A percentile compares a stretch with the other conserved stretches of the same genome.
phyloP scores from a whole-genome alignment of 1,140 invertebrate genomes.

The Elysia chlorotica region DNA sequence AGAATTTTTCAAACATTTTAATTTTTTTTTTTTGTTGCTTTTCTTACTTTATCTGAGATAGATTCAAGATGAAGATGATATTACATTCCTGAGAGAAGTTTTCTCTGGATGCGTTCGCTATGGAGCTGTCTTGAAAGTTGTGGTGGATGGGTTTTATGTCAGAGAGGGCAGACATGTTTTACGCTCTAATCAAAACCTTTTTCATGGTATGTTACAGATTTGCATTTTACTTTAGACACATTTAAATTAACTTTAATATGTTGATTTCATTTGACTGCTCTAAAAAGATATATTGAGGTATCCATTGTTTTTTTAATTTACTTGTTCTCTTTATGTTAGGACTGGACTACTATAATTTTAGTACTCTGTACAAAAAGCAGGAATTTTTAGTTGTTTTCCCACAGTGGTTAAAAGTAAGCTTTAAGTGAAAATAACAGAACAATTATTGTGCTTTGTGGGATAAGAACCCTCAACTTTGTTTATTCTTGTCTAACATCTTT shows the following conservation, averaged over 20 bases:
- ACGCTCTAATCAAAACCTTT: slow-evolving; percentile 49
- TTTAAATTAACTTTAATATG: neutral
- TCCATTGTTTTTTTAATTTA: neutral
- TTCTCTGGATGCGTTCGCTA: slow-evolving; percentile 57
- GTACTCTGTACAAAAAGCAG: neutral
- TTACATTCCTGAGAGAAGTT: slow-evolving; percentile 55
- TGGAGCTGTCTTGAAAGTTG: slow-evolving; percentile 40
- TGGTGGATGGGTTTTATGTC: slow-evolving; percentile 52
- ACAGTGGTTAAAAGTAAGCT: too few species aligned
- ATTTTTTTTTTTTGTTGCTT: neutral
- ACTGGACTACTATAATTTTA: neutral
- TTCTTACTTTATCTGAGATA: neutral
- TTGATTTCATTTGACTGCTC: neutral
- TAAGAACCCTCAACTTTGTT: too few species aligned
- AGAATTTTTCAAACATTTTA: neutral
- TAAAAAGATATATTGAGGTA: neutral
- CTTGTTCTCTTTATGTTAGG: neutral
- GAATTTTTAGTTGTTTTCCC: too few species aligned
- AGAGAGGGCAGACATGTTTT: slow-evolving; percentile 54
- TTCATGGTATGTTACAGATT: slow-evolving; percentile 46
- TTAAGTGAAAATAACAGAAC: too few species aligned
- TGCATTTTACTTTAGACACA: neutral
- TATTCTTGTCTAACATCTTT: too few species aligned
- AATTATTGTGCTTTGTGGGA: too few species aligned
- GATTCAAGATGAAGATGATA: slow-evolving; percentile 41